A percentile compares a stretch with the other conserved stretches of the same genome.
phyloP scores from a whole-genome alignment of 2,888 invertebrate genomes.

The Agrenia bidenticulata region DNA sequence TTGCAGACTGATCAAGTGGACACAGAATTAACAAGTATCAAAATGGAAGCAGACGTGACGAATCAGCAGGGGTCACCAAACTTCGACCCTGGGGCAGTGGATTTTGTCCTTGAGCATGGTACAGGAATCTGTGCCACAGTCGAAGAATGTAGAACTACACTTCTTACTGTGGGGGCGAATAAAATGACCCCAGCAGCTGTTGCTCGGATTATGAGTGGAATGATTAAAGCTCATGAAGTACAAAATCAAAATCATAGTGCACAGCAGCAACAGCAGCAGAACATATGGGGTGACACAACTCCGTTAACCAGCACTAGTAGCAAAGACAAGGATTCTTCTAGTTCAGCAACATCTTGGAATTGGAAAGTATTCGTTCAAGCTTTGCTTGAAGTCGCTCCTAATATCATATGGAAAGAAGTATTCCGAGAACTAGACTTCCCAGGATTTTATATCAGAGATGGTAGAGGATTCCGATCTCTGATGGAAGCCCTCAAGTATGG shows the following conservation, averaged over 20 bases:
- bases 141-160: slow-evolving; percentile 82
- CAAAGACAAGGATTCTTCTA: slow-evolving; percentile 48
- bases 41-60: slow-evolving; percentile 25
- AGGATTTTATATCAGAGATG: slow-evolving; percentile 83
- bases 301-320: background rate
- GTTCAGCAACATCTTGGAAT: slow-evolving; percentile 71
- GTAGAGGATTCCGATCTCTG: slow-evolving; percentile 78
- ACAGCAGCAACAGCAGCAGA: slow-evolving; percentile 60
- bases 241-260: slow-evolving; percentile 84
- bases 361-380: slow-evolving; percentile 89
- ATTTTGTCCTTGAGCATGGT: slow-evolving; percentile 88
- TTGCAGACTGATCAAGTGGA: no score
- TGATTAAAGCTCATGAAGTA: slow-evolving; percentile 80
- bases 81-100: slow-evolving; percentile 63
- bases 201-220: slow-evolving; percentile 72
- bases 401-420: slow-evolving; percentile 89
- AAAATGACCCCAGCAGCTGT: slow-evolving; percentile 80
- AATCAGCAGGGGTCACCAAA: slow-evolving; percentile 4
- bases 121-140: slow-evolving; percentile 81
- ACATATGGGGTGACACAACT: slow-evolving; percentile 51
- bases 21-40: slow-evolving; percentile 32
- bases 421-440: slow-evolving; percentile 86
- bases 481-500: slow-evolving; percentile 80
- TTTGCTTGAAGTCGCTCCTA: slow-evolving; percentile 81
- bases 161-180: slow-evolving; percentile 74